Evolutionary conservation across 2,888 invertebrate species (phyloP), one percentile per base, ranked within the genome.

Genomic region (Amiota minor): DNA sequence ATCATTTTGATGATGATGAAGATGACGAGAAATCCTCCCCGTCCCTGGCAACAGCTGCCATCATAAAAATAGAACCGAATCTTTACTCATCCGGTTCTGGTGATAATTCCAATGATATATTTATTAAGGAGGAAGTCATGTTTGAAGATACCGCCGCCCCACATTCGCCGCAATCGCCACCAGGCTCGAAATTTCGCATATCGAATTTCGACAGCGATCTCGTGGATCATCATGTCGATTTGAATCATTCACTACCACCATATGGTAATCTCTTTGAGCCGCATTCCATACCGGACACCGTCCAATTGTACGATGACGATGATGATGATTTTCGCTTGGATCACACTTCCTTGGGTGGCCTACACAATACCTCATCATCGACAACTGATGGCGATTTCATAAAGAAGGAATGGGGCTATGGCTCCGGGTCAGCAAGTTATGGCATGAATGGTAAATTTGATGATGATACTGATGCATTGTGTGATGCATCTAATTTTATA

Each of bases 341-440:
- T 79, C 89, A 89, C 74, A 89, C 88, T 74, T 89, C 89, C 18
- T 71, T 89, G 79, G 88, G 88, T 62, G 86, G 84, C 16, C 75
- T 88, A 9, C 86, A 88, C 61, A 87, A 86, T 23, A 88, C 89
- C 16, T 88, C 89, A 16, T 89, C 89, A 11, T 89, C 89, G 67
- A 89, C 89, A 35, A 89, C 87, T 65, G 89, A 89, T 74, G 89
- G 88, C 10, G 89, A 89, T 74, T 89, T 89, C 75, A 89, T 89
- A 23, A 89, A 89, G 23, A 89, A 89, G 81, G 89, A 89, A 79
- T 89, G 89, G 89, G 89, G 86, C 47, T 89, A 89, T 71, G 89
- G 89, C 73, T 77, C 86, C 64, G 88, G 86, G 70, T 84, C 87
- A 50, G 86, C 84, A 78, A 88, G 84, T 73, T 89, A 89, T 76